Base-by-base conservation (phyloP, 2,113 vertebrate species). In the Henicopernis longicauda region DNA sequence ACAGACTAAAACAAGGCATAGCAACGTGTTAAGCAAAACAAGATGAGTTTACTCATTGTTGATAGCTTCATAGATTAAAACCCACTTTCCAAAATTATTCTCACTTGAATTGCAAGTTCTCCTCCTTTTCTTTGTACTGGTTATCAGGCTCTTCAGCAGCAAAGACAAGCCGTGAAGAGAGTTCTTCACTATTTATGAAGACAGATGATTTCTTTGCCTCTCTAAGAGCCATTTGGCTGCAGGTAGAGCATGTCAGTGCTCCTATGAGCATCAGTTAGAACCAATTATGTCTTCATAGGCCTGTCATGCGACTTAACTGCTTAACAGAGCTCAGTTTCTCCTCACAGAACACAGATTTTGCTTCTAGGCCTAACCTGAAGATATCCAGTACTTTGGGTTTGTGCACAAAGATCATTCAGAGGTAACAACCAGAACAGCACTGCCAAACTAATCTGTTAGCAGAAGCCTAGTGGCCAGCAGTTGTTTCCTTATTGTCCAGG, bases 1-100 rank as follows among this genome's bases (percentile, higher is more conserved):
- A 89, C 47, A 93, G 86, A 85, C 65, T 82, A 82, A 92, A 92
- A 66, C 62, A 87, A 92, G 80, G 36, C 71, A 96, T 52, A 95
- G 59, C 36, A 91, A 47, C 0, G 7, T 45, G 9, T 86, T 86
- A 96, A 80, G 63, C 79, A 94, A 97, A 89, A 66, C 62, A 82
- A 61, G 22, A 67, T 3, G 7, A 61, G 38, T 74, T 83, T 32
- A 47, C 23, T 69, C 17, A n/a, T 32, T 54, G 13, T 45, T 77
- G 26, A 63, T 62, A 9, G 32, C 19, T 89, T 58, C 38, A 54
- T 3, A 57, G n/a, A 65, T 61, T 57, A 85, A 88, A 72, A 40
- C 7, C 3, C 27, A 52, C 20, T 59, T 90, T 59, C 25, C 21
- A 89, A 89, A 95, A 89, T 34, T n/a, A 86, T 32, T 89, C 34